A percentile compares a stretch with the other conserved stretches of the same genome.
phyloP scores from a whole-genome alignment of 2,888 invertebrate species.

The Drosophila cracens region DNA sequence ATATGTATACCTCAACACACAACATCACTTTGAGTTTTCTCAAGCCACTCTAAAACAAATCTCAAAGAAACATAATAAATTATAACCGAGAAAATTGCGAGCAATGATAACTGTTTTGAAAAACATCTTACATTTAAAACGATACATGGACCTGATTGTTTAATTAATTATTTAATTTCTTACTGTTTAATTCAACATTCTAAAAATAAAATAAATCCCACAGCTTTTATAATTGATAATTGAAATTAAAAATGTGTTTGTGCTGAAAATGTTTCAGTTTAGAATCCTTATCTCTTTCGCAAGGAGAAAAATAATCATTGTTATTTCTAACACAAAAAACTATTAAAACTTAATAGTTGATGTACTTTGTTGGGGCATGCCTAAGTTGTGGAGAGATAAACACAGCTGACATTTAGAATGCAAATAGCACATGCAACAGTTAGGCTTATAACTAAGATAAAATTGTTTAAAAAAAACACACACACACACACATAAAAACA shows the following conservation, averaged over 20 bases:
- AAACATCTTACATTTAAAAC: neutral
- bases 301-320: neutral
- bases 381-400: conserved; percentile 5
- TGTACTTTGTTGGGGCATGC: conserved; percentile 13
- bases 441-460: conserved; percentile 18
- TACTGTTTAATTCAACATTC: neutral
- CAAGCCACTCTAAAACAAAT: neutral
- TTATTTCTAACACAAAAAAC: neutral
- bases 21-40: neutral
- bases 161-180: neutral
- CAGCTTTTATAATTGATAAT: neutral
- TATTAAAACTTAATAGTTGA: neutral
- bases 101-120: neutral
- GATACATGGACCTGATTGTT: neutral
- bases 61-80: neutral
- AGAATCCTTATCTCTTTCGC: neutral
- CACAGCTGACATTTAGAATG: conserved; percentile 26
- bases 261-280: neutral
- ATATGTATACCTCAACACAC: neutral
- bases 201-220: neutral
- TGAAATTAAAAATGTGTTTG: neutral
- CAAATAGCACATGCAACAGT: conserved; percentile 47
- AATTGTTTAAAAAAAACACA: conserved; percentile 3
- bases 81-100: neutral
- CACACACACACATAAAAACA: conserved; percentile 12